A percentile compares a stretch with the other conserved stretches of the same genome.
Evolutionary conservation across 2,113 vertebrate species (phyloP).

Genomic region (Sula dactylatra): DNA sequence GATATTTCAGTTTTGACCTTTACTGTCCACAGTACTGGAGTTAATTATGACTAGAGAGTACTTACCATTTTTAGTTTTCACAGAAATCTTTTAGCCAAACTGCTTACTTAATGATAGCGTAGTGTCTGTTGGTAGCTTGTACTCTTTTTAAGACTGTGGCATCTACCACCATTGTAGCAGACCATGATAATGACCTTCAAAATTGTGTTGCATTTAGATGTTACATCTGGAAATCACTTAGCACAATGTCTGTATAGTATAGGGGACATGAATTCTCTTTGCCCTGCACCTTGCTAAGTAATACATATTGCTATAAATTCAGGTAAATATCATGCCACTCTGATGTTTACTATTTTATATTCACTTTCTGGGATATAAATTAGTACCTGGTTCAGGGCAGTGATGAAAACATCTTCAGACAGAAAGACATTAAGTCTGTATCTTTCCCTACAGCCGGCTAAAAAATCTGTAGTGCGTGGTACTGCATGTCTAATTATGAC

Average conservation of each 20-base stretch:
- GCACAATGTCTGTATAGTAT: neutral
- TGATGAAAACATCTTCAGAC: neutral
- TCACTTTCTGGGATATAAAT: neutral
- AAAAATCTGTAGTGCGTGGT: neutral
- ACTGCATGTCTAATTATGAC: neutral
- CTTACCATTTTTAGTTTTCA: neutral
- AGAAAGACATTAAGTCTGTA: neutral
- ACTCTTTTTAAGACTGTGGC: neutral
- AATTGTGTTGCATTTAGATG: neutral
- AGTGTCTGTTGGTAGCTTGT: neutral
- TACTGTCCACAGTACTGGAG: neutral
- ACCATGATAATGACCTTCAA: neutral
- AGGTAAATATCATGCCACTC: neutral
- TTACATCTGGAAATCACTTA: neutral
- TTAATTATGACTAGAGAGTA: neutral
- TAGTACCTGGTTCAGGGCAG: neutral
- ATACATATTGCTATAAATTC: neutral
- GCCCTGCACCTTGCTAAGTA: neutral
- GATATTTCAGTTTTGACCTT: constrained; percentile 56
- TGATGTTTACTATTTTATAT: neutral
- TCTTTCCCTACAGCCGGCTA: neutral
- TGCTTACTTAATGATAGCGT: neutral
- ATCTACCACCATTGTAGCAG: neutral
- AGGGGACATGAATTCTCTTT: neutral
- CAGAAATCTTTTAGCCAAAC: neutral